Conservation (phyloP, 2,888 invertebrate species). For the Polylopha cassiicola region DNA sequence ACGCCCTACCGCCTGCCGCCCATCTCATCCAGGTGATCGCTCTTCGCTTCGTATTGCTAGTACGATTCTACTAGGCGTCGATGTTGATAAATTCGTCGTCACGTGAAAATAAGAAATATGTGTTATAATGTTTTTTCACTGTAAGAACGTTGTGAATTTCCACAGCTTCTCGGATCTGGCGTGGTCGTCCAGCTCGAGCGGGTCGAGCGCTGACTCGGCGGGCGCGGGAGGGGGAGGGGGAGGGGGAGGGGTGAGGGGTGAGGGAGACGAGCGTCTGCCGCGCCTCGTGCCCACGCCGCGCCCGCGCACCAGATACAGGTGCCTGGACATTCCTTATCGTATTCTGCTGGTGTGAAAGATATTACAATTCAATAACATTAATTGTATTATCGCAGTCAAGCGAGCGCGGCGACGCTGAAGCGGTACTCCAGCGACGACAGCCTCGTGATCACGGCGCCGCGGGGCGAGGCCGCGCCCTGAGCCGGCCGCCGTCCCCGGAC, state of each 20-base stretch:
- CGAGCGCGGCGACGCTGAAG: slow-evolving; percentile 59
- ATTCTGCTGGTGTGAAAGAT: slow-evolving; percentile 4
- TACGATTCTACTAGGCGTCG: too few species aligned
- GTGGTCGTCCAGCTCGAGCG: slow-evolving; percentile 72
- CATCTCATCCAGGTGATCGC: slow-evolving; percentile 76
- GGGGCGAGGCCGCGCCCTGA: slow-evolving; percentile 51
- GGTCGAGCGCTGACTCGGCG: slow-evolving; percentile 68
- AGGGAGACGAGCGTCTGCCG: slow-evolving; percentile 55
- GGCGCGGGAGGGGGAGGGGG: too few species aligned
- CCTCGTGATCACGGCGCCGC: slow-evolving; percentile 59
- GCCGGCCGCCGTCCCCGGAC: slow-evolving; percentile 5
- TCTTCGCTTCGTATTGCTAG: too few species aligned
- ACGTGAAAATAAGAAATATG: too few species aligned
- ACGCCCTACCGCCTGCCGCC: slow-evolving; percentile 79
- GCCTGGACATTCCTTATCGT: slow-evolving; percentile 2
- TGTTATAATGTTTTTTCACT: too few species aligned
- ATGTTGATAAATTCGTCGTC: too few species aligned
- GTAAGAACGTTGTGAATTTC: too few species aligned
- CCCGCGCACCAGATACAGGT: slow-evolving; percentile 64
- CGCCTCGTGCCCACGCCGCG: slow-evolving; percentile 57
- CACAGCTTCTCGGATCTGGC: slow-evolving; percentile 62
- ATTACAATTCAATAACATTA: background rate
- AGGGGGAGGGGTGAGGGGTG: too few species aligned
- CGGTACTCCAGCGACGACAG: slow-evolving; percentile 73
- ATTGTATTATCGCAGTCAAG: slow-evolving; percentile 45